Percentiles rank a stretch among this genome's conserved stretches.
Evolutionary conservation across 1,140 invertebrate genomes (phyloP).

Genomic region (Apocrypta bakeri): DNA sequence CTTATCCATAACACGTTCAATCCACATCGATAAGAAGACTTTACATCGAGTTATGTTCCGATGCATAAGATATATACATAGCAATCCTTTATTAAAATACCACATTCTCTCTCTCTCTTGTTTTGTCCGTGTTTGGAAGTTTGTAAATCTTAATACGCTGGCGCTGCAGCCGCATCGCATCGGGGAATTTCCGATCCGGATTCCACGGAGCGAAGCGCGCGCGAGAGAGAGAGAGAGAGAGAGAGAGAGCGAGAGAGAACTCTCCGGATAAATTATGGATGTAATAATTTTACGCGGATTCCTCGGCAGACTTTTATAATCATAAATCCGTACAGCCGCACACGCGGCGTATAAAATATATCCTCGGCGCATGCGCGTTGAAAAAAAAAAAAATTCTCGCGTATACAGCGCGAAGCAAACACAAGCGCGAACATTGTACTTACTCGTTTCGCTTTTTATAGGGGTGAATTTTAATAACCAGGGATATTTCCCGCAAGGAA

Average conservation of each 20-base stretch:
- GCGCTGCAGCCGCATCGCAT: conserved; percentile 15
- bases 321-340: neutral
- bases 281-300: neutral
- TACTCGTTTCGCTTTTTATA: too few relatives aligned
- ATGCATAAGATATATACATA: neutral
- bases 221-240: too few relatives aligned
- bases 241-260: neutral
- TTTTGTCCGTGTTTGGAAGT: neutral
- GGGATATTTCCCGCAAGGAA: too few relatives aligned
- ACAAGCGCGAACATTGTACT: neutral
- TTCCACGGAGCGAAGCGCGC: neutral
- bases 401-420: neutral
- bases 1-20: too few relatives aligned
- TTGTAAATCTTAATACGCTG: conserved; percentile 31
- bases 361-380: neutral
- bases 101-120: neutral
- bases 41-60: conserved; percentile 43
- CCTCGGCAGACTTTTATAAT: neutral
- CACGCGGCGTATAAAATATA: neutral
- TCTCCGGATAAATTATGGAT: neutral
- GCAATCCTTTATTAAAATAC: conserved; percentile 41
- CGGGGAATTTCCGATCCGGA: neutral
- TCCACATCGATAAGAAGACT: too few relatives aligned
- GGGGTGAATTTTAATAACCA: too few relatives aligned
- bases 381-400: neutral